Conservation (phyloP, 2,113 vertebrate species). For the Pterocles gutturalis region DNA sequence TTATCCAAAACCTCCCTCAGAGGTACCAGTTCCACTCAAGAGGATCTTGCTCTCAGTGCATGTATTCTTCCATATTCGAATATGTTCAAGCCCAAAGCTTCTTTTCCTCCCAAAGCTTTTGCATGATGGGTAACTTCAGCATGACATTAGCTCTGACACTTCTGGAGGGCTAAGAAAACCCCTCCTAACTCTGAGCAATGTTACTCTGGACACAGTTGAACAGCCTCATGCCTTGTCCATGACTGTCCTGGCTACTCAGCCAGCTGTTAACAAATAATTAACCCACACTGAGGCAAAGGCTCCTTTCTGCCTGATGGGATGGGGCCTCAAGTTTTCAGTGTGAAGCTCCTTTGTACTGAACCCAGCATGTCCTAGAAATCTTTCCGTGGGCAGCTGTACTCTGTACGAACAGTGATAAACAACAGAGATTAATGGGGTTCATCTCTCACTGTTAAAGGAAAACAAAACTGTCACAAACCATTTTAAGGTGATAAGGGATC, state of each 20-base stretch:
- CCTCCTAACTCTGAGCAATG: background rate
- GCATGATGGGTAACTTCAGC: accelerated
- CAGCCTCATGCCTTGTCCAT: background rate
- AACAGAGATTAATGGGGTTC: background rate
- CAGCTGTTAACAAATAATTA: conserved; percentile 17
- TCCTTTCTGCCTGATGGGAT: background rate
- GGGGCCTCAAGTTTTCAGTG: background rate
- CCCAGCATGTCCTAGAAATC: background rate
- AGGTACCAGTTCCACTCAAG: background rate
- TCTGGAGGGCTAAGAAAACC: background rate
- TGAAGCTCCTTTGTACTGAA: background rate
- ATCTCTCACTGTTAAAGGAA: background rate
- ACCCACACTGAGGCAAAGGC: background rate
- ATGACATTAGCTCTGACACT: background rate
- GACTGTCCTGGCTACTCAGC: background rate
- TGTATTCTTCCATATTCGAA: background rate
- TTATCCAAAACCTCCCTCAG: background rate
- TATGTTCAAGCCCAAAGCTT: background rate
- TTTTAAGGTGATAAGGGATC: background rate
- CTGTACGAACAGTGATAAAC: background rate
- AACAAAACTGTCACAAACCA: background rate
- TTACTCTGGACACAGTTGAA: background rate
- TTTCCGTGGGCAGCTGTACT: background rate
- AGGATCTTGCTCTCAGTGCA: background rate
- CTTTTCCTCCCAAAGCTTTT: background rate